Evolutionary conservation across 2,113 vertebrate species (phyloP).

Genomic region (Gracilinanus agilis): DNA sequence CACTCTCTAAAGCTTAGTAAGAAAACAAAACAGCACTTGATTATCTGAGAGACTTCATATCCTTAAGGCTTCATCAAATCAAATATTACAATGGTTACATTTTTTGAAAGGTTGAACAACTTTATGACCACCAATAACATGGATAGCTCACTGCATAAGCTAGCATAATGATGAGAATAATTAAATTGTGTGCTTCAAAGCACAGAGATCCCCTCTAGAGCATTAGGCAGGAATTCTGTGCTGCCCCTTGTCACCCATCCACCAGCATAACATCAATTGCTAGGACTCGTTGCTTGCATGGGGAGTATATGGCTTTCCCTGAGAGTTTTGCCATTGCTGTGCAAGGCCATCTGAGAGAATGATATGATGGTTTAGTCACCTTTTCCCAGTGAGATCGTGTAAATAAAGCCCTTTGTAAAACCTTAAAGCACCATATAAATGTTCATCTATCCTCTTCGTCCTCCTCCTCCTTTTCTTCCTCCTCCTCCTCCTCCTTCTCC

Average conservation of each 20-base stretch:
- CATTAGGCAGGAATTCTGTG: conserved; percentile 80
- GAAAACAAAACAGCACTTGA: conserved; percentile 65
- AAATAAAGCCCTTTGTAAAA: neutral
- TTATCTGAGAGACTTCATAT: conserved; percentile 73
- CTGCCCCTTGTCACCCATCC: conserved; percentile 32
- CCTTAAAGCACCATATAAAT: neutral
- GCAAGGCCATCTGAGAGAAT: conserved; percentile 31
- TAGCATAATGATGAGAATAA: conserved; percentile 88
- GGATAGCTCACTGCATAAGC: conserved; percentile 85
- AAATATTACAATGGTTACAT: conserved; percentile 77
- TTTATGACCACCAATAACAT: conserved; percentile 86
- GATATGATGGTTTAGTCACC: neutral
- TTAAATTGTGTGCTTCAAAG: conserved; percentile 88
- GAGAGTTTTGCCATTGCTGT: neutral
- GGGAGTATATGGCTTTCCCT: conserved; percentile 7
- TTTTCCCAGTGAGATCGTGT: conserved; percentile 17
- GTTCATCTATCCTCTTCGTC: neutral
- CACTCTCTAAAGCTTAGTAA: conserved; percentile 56
- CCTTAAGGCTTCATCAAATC: conserved; percentile 68
- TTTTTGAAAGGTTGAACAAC: conserved; percentile 84
- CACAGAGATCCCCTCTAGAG: conserved; percentile 85
- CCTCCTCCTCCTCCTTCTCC: neutral
- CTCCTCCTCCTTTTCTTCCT: neutral
- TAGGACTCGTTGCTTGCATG: neutral
- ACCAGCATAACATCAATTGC: conserved; percentile 6